phyloP scores from a whole-genome alignment of 1,140 invertebrate species.

The Mizuhopecten yessoensis region DNA sequence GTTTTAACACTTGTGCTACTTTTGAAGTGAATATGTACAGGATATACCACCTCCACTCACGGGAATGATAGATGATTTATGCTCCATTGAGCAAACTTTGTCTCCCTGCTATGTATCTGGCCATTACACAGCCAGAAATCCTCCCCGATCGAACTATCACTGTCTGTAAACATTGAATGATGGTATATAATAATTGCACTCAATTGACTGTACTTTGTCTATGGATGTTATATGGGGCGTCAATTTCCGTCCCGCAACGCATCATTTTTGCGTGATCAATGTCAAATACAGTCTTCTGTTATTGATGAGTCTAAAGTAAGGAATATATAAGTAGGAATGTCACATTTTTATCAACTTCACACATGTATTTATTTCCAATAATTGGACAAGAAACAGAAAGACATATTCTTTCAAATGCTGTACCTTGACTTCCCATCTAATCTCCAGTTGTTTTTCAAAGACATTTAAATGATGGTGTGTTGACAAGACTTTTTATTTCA shows the following conservation, averaged over 20 bases:
- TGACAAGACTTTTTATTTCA: too few species aligned
- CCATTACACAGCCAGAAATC: conserved; percentile 32
- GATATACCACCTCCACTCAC: conserved; percentile 10
- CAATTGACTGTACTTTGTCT: conserved; percentile 27
- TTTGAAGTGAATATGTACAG: background rate
- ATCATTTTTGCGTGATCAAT: conserved; percentile 15
- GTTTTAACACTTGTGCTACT: background rate
- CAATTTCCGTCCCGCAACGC: background rate
- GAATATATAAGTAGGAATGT: background rate
- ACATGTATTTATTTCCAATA: too few species aligned
- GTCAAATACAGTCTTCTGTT: background rate
- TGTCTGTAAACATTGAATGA: conserved; percentile 5
- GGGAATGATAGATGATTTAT: background rate
- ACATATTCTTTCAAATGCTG: too few species aligned
- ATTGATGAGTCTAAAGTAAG: background rate
- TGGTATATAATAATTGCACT: conserved; percentile 35
- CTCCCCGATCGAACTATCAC: background rate
- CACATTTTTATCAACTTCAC: too few species aligned
- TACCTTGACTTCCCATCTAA: too few species aligned
- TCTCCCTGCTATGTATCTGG: background rate
- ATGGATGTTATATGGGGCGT: conserved; percentile 13
- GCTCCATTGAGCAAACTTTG: background rate
- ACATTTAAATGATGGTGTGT: too few species aligned
- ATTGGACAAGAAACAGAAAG: too few species aligned
- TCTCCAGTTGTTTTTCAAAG: too few species aligned